These are phyloP conservation scores for Coracopsis vasa DNA, from an alignment of 2,113 vertebrate species.

Conservation along the genomic window DNA sequence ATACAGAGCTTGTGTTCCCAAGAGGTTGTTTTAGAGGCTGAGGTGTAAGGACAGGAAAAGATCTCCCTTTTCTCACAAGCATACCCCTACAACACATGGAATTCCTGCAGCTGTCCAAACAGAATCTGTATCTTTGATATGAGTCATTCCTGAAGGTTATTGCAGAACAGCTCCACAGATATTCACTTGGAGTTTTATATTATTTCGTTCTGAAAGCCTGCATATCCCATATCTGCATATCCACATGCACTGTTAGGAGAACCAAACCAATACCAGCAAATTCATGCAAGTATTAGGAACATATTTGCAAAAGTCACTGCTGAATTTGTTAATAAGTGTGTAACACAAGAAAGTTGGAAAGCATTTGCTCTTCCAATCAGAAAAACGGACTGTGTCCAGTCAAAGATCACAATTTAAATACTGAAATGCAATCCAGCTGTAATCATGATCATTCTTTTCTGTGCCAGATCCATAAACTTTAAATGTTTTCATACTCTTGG, in stretches of 20 bases:
- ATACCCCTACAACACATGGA: background rate
- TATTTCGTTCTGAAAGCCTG: background rate
- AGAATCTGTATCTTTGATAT: background rate
- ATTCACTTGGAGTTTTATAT: background rate
- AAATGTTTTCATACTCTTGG: background rate
- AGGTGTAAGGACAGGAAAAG: background rate
- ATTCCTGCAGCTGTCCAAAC: background rate
- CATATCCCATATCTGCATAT: background rate
- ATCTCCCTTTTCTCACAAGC: background rate
- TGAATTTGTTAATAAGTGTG: constrained; percentile 1
- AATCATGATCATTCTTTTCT: background rate
- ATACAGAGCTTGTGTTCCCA: background rate
- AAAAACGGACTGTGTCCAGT: background rate
- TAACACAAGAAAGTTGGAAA: background rate
- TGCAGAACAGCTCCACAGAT: background rate
- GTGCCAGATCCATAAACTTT: constrained; percentile 34
- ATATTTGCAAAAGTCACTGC: background rate
- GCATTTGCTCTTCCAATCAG: background rate
- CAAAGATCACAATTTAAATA: constrained; percentile 19
- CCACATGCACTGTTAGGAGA: background rate
- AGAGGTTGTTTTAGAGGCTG: background rate
- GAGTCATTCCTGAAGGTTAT: background rate
- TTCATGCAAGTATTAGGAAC: background rate
- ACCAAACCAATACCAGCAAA: background rate
- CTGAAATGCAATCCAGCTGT: constrained; percentile 24